Evolutionary conservation across 2,888 invertebrate species (phyloP).

Genomic region (Synanthedon vespiformis): DNA sequence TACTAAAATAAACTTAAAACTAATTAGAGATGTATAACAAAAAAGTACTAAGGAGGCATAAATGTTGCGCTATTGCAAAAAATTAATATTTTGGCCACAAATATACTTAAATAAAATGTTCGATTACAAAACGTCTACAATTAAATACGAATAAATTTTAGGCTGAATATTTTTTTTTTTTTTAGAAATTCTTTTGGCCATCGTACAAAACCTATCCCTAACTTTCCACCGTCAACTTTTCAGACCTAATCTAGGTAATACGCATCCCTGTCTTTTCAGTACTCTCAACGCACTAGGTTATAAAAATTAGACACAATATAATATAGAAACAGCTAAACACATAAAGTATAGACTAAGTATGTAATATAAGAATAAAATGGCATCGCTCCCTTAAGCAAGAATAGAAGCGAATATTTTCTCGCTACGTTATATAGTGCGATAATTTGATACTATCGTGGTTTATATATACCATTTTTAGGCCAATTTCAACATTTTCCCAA

Average conservation of each 20-base stretch:
- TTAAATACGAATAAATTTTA: slow-evolving; percentile 13
- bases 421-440: no score
- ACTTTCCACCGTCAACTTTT: slow-evolving; percentile 28
- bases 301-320: no score
- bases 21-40: slow-evolving; percentile 10
- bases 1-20: slow-evolving; percentile 7
- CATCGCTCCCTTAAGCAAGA: slow-evolving; percentile 19
- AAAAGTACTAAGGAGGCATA: slow-evolving; percentile 26
- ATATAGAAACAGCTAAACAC: no score
- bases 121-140: neutral
- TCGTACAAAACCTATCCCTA: slow-evolving; percentile 60
- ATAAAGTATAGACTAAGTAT: neutral
- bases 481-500: no score
- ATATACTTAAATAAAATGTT: neutral
- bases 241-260: slow-evolving; percentile 30
- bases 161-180: slow-evolving; percentile 27
- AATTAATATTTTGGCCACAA: neutral
- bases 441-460: no score
- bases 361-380: slow-evolving; percentile 24
- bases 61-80: neutral
- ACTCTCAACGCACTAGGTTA: slow-evolving; percentile 26
- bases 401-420: neutral
- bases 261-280: slow-evolving; percentile 60
- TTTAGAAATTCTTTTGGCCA: slow-evolving; percentile 30
- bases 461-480: no score